phyloP scores from a whole-genome alignment of 1,140 invertebrate genomes.

The Neotoxoptera formosana region DNA sequence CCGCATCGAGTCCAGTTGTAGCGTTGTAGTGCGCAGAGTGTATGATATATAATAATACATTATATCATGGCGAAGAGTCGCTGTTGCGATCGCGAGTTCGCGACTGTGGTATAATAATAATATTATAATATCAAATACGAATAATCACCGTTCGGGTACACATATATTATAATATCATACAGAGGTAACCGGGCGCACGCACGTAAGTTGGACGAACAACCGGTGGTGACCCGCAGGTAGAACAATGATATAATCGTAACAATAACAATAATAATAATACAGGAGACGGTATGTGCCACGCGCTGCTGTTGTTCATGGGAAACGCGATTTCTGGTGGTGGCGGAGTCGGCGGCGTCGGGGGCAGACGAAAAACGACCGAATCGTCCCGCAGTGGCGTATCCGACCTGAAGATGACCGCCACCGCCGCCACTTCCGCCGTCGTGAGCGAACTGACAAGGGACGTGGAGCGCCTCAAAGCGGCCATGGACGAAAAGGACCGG shows the following conservation, averaged over 20 bases:
- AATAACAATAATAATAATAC: neutral
- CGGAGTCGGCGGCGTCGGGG: neutral
- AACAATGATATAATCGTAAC: neutral
- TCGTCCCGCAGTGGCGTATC: neutral
- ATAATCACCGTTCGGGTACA: neutral
- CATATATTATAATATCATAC: neutral
- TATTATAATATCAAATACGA: too few relatives aligned
- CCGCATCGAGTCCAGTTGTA: neutral
- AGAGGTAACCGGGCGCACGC: neutral
- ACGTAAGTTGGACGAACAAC: neutral
- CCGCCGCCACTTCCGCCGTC: neutral
- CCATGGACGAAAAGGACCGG: slow-evolving; percentile 30
- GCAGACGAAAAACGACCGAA: neutral
- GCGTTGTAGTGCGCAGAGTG: neutral
- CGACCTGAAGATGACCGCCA: neutral
- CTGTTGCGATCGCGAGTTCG: neutral
- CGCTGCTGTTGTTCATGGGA: slow-evolving; percentile 41
- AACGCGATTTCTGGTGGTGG: slow-evolving; percentile 28
- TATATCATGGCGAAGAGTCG: neutral
- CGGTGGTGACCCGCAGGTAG: neutral
- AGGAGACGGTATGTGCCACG: slow-evolving; percentile 34
- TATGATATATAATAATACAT: too few relatives aligned
- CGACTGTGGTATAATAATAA: neutral
- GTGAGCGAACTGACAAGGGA: slow-evolving; percentile 8
- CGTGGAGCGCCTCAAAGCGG: slow-evolving; percentile 14